Evolutionary conservation across 2,888 invertebrate species (phyloP).

Genomic region (Orthosia incerta): DNA sequence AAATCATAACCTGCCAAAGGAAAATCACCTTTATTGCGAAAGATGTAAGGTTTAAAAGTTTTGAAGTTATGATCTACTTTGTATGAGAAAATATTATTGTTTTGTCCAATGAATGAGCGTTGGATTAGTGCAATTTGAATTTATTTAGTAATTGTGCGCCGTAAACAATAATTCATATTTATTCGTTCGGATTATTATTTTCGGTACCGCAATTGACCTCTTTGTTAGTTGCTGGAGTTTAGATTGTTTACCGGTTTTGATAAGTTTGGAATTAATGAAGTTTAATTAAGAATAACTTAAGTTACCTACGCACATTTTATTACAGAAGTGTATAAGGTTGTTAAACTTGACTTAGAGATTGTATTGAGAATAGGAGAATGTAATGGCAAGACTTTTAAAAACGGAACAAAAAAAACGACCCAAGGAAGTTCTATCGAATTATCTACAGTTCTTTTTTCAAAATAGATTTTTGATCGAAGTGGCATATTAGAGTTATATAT

Average conservation of each 20-base stretch:
- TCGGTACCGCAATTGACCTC: conserved; percentile 75
- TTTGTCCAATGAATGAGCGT: conserved; percentile 85
- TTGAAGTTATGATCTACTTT: conserved; percentile 67
- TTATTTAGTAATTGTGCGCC: conserved; percentile 83
- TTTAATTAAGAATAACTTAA: conserved; percentile 60
- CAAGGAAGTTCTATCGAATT: background rate
- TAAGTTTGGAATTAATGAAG: conserved; percentile 58
- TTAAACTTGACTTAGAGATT: conserved; percentile 14
- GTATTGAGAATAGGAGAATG: background rate
- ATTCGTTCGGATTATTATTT: conserved; percentile 79
- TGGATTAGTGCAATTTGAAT: conserved; percentile 88
- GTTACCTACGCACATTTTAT: conserved; percentile 16
- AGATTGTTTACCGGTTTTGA: conserved; percentile 64
- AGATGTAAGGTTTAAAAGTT: conserved; percentile 69
- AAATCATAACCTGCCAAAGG: conserved; percentile 53
- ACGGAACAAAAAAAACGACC: background rate
- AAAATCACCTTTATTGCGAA: conserved; percentile 69
- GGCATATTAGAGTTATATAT: background rate
- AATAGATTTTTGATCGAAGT: background rate
- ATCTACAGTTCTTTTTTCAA: background rate
- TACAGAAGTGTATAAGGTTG: conserved; percentile 6
- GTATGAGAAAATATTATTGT: conserved; percentile 87
- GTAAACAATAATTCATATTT: conserved; percentile 85
- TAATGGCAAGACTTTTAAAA: too few relatives aligned
- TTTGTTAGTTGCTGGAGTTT: conserved; percentile 60